A percentile compares a stretch with the other conserved stretches of the same genome.
Evolutionary conservation across 1,140 invertebrate species (phyloP).

Genomic region (Drosophila bocqueti): DNA sequence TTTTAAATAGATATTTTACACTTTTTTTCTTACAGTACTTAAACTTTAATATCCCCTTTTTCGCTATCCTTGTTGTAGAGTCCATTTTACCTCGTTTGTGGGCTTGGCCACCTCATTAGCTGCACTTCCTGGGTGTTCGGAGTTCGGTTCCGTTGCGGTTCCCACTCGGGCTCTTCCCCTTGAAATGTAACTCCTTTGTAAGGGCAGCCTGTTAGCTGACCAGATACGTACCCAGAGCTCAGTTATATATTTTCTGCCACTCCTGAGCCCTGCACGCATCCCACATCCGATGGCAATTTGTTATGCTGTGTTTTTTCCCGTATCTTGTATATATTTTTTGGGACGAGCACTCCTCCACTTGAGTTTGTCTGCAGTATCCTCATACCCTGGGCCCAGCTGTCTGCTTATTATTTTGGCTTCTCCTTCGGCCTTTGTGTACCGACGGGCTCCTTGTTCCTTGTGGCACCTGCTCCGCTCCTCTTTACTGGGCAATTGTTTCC

Average conservation of each 20-base stretch:
- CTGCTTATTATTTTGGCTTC: slow-evolving; percentile 64
- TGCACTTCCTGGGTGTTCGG: slow-evolving; percentile 36
- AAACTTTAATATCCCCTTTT: neutral
- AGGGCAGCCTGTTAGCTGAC: slow-evolving; percentile 24
- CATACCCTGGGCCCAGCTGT: slow-evolving; percentile 24
- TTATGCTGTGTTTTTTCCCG: slow-evolving; percentile 22
- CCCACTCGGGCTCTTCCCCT: neutral
- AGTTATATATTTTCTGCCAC: slow-evolving; percentile 21
- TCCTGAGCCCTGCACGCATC: slow-evolving; percentile 49
- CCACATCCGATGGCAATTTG: slow-evolving; percentile 63
- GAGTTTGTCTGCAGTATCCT: slow-evolving; percentile 49
- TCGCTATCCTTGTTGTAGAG: neutral
- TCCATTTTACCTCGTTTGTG: slow-evolving; percentile 9
- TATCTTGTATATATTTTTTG: slow-evolving; percentile 8
- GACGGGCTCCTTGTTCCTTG: slow-evolving; percentile 3
- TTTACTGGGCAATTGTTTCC: slow-evolving; percentile 49
- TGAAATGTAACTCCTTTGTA: slow-evolving; percentile 19
- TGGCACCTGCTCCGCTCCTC: slow-evolving; percentile 38
- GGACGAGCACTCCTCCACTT: slow-evolving; percentile 31
- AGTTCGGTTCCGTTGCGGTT: slow-evolving; percentile 34
- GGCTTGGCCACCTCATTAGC: slow-evolving; percentile 47
- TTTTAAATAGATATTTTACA: rapidly evolving
- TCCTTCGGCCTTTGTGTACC: slow-evolving; percentile 23
- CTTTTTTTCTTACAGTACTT: neutral
- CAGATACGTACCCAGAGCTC: slow-evolving; percentile 12